phyloP scores from a whole-genome alignment of 2,888 invertebrate species.

The Eilema caniola region DNA sequence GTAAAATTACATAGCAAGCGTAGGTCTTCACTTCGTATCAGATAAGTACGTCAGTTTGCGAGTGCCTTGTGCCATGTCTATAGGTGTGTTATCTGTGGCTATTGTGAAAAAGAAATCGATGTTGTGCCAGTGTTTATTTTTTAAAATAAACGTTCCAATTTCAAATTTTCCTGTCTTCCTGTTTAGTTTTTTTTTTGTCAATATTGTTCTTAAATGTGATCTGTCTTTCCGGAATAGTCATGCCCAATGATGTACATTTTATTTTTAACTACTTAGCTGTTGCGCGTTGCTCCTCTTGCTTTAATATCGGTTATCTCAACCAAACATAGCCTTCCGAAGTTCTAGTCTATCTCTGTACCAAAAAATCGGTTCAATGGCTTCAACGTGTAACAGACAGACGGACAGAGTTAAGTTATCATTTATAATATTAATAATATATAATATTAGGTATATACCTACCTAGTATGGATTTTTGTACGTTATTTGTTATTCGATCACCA shows the following conservation, averaged over 20 bases:
- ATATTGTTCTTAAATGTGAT: neutral
- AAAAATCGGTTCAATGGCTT: no score
- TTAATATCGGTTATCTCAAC: no score
- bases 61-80: slow-evolving; percentile 17
- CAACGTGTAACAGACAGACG: no score
- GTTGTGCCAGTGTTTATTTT: slow-evolving; percentile 11
- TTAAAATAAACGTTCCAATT: neutral
- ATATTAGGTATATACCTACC: no score
- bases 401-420: no score
- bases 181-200: neutral
- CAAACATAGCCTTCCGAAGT: no score
- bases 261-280: neutral
- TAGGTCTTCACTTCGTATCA: neutral
- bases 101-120: slow-evolving; percentile 9
- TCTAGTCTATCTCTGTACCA: no score
- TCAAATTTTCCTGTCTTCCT: neutral
- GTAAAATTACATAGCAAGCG: neutral
- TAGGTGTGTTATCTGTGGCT: slow-evolving; percentile 25
- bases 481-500: no score
- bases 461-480: no score
- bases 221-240: slow-evolving; percentile 1
- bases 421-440: no score
- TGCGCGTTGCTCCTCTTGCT: no score
- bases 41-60: neutral
- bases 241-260: neutral